Conservation (phyloP, 2,113 vertebrate genomes). For the Perca fluviatilis region DNA sequence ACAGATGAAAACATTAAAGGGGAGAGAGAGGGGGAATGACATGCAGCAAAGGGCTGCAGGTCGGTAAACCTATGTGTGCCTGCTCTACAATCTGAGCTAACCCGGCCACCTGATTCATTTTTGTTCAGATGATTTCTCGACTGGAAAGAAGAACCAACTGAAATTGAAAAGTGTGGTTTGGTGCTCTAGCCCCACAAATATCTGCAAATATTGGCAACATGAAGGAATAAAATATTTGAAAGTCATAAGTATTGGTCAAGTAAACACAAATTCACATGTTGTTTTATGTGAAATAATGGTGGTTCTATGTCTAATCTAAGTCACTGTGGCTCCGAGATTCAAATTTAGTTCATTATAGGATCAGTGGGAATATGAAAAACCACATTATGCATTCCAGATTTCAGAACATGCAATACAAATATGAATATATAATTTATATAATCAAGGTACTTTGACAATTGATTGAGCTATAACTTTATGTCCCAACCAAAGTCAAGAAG, state of each 20-base stretch:
- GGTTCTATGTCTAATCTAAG: background rate
- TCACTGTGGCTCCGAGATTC: background rate
- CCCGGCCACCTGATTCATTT: background rate
- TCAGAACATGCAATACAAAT: conserved; percentile 7
- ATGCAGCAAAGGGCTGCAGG: too few relatives aligned
- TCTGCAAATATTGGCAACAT: conserved; percentile 26
- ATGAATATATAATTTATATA: background rate
- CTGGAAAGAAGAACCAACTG: conserved; percentile 1
- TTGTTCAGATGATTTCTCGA: background rate
- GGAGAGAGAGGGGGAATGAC: too few relatives aligned
- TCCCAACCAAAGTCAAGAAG: background rate
- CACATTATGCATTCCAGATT: conserved; percentile 7
- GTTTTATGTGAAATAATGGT: conserved; percentile 6
- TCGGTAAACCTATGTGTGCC: too few relatives aligned
- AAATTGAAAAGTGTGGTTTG: conserved; percentile 16
- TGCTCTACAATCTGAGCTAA: too few relatives aligned
- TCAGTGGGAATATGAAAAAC: conserved; percentile 22
- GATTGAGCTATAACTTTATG: background rate
- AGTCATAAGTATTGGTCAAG: conserved; percentile 25
- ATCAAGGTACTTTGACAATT: background rate
- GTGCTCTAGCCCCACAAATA: conserved; percentile 20
- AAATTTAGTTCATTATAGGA: conserved; percentile 13
- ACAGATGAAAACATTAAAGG: too few relatives aligned
- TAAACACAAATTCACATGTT: conserved; percentile 30
- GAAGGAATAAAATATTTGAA: conserved; percentile 20